Conservation (phyloP, 2,797 vertebrate genomes). For the Artibeus jamaicensis region DNA sequence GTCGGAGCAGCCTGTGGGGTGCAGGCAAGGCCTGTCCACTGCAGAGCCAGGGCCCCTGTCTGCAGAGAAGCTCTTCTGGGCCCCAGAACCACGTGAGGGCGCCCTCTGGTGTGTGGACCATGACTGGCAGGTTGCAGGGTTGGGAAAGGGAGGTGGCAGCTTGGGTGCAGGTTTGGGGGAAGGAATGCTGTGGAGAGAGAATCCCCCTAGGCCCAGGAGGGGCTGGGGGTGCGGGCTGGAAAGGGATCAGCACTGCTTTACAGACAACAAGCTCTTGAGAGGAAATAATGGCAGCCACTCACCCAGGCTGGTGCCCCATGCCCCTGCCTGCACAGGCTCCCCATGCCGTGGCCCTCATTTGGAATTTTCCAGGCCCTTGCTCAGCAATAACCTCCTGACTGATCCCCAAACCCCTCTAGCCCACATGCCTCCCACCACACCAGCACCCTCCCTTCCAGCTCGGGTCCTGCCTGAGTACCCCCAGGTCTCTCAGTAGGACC, state of each 20-base stretch:
- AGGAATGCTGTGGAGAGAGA: not conserved
- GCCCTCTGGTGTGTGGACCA: not conserved
- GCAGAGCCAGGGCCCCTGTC: rapidly evolving
- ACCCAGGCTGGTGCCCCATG: not conserved
- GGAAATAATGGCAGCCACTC: not conserved
- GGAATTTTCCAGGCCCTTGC: not conserved
- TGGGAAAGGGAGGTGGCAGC: not conserved
- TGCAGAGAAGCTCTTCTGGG: not conserved
- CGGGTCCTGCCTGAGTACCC: not conserved
- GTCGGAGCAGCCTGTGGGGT: not conserved
- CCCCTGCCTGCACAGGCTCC: not conserved
- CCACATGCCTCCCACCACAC: not conserved
- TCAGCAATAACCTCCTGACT: not conserved
- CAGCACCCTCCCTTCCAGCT: not conserved
- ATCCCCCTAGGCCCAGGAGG: not conserved
- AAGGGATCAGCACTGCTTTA: not conserved
- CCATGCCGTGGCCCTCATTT: rapidly evolving
- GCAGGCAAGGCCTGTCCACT: not conserved
- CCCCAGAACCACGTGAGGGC: not conserved
- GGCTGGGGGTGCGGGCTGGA: not conserved
- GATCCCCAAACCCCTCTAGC: not conserved
- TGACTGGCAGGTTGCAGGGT: not conserved
- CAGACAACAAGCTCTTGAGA: not conserved
- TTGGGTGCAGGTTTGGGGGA: not conserved
- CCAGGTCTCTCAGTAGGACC: not conserved